Evolutionary conservation across 2,888 invertebrate genomes (phyloP), one percentile per base, ranked within the genome.

Genomic region (Cephus rjabovi): DNA sequence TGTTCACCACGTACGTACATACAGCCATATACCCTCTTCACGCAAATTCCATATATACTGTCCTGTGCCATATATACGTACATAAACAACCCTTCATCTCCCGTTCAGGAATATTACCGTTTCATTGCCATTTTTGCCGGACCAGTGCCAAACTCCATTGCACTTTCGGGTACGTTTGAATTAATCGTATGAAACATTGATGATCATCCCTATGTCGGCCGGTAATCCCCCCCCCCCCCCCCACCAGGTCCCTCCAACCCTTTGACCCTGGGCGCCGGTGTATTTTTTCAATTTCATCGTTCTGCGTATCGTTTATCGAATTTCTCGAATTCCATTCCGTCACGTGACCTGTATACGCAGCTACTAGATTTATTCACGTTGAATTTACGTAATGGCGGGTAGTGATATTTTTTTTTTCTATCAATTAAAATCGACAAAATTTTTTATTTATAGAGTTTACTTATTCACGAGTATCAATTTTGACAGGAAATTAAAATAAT

Each of bases 131-230:
- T 71, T 71, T 71, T 71, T 71, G 15, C 31, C 71, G 15, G 71
- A 15, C 56, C 23, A 6, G 0, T 34, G 71, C 33, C 71, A 71
- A 71, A 71, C 33, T 30, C 71, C 71, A 34, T 71, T 31, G 71
- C 71, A 34, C 23, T 56, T 56, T 71, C 11, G 12, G 15, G 1
- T 15, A 23, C 71, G 71, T 71, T 71, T 30, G 71, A 71, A 71
- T 71, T 71, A 71, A 71, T 71, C 71, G 71, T 71, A 71, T 34
- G 71, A 15, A 71, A 71, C 71, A 34, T 71, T 34, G 31, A 31
- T 23, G 31, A 31, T 71, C 71, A 33, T 71, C 12, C 33, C 71
- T 31, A 9, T 23, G 71, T 34, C 31, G 23, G 9, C 31, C 12
- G 33, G 33, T 34, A 56, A 23, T 11, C 2, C 1, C 70, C 12